Percentiles rank a stretch among this genome's conserved stretches.
Conservation (phyloP, 2,113 vertebrate genomes). For the Lepus timidus region DNA sequence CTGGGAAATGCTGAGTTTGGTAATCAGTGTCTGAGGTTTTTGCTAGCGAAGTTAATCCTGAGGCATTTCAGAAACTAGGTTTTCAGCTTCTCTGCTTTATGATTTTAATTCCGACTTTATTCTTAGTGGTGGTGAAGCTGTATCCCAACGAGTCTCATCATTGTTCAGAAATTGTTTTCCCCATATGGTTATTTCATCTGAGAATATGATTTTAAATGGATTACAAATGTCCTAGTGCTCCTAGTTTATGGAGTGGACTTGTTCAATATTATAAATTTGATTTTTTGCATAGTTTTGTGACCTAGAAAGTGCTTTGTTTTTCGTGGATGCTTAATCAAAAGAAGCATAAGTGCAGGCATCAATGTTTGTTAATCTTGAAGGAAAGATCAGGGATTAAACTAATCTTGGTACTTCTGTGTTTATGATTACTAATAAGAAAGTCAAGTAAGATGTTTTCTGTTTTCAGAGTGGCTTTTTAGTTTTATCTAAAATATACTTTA, state of each 20-base stretch:
- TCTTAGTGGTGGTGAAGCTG: neutral
- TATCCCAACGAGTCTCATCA: conserved; percentile 14
- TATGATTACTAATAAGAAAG: conserved; percentile 46
- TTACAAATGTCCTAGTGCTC: conserved; percentile 1
- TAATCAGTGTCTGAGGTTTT: conserved; percentile 34
- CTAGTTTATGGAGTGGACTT: conserved; percentile 12
- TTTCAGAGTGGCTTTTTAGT: conserved; percentile 34
- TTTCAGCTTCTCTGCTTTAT: conserved; percentile 43
- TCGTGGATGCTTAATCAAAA: conserved; percentile 25
- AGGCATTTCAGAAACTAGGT: conserved; percentile 41
- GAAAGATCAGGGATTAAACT: conserved; percentile 9
- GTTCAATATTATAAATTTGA: conserved; percentile 26
- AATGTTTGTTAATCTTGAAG: neutral
- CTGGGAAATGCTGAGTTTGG: conserved; percentile 10
- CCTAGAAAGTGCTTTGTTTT: neutral
- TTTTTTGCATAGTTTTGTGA: conserved; percentile 48
- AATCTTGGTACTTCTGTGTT: conserved; percentile 23
- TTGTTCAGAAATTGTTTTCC: conserved; percentile 32
- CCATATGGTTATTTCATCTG: conserved; percentile 31
- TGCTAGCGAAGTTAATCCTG: conserved; percentile 47
- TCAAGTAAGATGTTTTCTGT: neutral
- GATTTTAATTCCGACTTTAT: conserved; percentile 60
- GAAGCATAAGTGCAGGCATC: neutral
- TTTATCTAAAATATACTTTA: conserved; percentile 28
- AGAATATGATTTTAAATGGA: conserved; percentile 52